Conservation (phyloP, 2,113 vertebrate genomes). For the Silurus glanis region DNA sequence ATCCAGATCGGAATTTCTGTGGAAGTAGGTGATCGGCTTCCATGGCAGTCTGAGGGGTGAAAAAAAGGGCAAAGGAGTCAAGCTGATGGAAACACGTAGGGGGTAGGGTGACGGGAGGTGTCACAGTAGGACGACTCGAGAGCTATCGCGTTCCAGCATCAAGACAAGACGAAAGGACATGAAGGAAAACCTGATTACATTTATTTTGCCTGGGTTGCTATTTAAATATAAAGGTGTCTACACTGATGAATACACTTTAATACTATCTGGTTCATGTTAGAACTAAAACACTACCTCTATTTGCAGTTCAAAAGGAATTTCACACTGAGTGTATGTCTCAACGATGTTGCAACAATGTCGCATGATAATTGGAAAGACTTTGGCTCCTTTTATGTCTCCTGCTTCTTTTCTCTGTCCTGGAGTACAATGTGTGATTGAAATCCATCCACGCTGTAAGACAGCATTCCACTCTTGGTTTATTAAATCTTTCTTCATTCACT, state of each 20-base stretch:
- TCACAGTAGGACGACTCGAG: conserved; percentile 68
- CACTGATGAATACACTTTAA: not conserved
- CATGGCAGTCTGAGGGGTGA: conserved; percentile 86
- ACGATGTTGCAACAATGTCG: not conserved
- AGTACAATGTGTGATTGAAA: not conserved
- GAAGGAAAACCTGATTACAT: conserved; percentile 48
- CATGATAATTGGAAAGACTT: not conserved
- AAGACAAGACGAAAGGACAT: conserved; percentile 62
- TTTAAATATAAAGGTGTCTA: not conserved
- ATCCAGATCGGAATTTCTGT: conserved; percentile 65
- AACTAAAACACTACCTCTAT: not conserved
- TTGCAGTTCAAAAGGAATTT: not conserved
- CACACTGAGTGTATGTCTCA: not conserved
- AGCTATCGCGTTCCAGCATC: conserved; percentile 58
- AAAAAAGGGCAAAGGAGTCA: conserved; percentile 81
- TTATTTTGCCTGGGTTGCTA: not conserved
- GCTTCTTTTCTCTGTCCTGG: not conserved
- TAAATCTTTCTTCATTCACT: not conserved
- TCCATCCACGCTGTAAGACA: not conserved
- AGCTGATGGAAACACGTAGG: conserved; percentile 82
- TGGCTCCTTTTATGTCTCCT: not conserved
- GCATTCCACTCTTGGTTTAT: not conserved
- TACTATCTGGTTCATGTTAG: not conserved
- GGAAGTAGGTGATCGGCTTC: conserved; percentile 54
- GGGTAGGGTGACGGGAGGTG: conserved; percentile 56